These are phyloP conservation scores for Myrmophylax atrothorax DNA, from an alignment of 2,113 vertebrate genomes.

Conservation along the genomic window DNA sequence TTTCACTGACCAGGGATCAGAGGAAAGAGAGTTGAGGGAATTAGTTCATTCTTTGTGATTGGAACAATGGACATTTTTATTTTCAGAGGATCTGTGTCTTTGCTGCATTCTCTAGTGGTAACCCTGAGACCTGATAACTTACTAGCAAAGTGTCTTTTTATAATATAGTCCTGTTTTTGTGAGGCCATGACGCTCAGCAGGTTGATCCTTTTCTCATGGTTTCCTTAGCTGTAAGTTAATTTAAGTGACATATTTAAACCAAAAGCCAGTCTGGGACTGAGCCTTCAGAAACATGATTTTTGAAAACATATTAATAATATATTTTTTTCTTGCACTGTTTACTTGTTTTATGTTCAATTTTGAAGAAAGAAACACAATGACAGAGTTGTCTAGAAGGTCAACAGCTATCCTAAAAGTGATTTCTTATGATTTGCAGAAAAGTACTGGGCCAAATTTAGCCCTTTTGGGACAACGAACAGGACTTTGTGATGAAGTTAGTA, in stretches of 20 bases:
- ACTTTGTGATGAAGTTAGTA: background rate
- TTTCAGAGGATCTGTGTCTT: background rate
- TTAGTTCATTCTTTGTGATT: conserved; percentile 2
- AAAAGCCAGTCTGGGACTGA: background rate
- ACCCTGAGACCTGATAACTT: conserved; percentile 2
- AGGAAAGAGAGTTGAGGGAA: background rate
- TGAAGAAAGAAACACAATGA: background rate
- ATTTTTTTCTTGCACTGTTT: background rate
- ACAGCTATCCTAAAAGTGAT: background rate
- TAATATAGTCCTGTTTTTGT: background rate
- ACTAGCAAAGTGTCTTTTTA: background rate
- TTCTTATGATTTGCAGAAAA: background rate
- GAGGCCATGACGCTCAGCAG: background rate
- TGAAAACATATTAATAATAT: background rate
- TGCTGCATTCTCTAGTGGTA: background rate
- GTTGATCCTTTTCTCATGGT: background rate
- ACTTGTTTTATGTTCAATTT: background rate
- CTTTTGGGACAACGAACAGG: background rate
- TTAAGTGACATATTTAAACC: background rate
- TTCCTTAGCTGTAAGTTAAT: background rate
- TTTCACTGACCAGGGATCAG: background rate
- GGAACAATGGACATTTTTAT: background rate
- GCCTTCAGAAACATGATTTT: background rate
- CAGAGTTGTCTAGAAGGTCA: background rate
- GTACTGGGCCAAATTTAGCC: background rate